Conservation (phyloP, 2,113 vertebrate species). For the Megaleporinus macrocephalus region DNA sequence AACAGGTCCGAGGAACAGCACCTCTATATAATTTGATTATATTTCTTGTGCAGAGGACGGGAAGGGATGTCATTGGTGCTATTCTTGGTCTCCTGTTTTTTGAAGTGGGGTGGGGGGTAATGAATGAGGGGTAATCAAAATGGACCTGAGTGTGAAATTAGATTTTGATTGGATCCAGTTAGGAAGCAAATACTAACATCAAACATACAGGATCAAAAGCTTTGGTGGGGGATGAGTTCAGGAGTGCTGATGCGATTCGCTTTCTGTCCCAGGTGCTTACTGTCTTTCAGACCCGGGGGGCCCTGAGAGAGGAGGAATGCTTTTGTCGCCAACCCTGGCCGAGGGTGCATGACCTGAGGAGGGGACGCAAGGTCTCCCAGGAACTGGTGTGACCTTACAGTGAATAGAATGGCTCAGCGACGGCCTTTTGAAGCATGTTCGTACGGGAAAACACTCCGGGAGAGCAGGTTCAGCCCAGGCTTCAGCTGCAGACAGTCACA, state of each 20-base stretch:
- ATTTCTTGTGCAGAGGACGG: constrained; percentile 37
- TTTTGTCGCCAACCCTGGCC: neutral
- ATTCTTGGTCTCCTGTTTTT: constrained; percentile 53
- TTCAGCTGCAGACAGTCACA: too few relatives aligned
- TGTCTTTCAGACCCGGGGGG: too few relatives aligned
- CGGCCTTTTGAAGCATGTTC: neutral
- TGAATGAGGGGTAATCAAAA: constrained; percentile 64
- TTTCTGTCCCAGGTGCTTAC: too few relatives aligned
- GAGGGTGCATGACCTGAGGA: neutral
- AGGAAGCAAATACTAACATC: constrained; percentile 44
- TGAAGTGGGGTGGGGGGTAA: too few relatives aligned
- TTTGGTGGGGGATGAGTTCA: constrained; percentile 52
- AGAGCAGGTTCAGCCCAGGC: neutral
- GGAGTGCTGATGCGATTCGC: constrained; percentile 56
- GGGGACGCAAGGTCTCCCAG: neutral
- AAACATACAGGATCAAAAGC: constrained; percentile 47
- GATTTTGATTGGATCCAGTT: constrained; percentile 60
- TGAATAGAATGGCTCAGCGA: neutral
- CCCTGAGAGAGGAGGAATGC: constrained; percentile 22
- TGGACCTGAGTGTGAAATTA: constrained; percentile 61
- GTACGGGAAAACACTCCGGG: too few relatives aligned
- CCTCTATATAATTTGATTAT: constrained; percentile 36
- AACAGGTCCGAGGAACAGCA: constrained; percentile 45
- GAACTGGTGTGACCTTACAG: neutral
- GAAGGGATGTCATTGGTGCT: constrained; percentile 39